Conservation (phyloP, 2,113 vertebrate species). For the Silurus meridionalis region DNA sequence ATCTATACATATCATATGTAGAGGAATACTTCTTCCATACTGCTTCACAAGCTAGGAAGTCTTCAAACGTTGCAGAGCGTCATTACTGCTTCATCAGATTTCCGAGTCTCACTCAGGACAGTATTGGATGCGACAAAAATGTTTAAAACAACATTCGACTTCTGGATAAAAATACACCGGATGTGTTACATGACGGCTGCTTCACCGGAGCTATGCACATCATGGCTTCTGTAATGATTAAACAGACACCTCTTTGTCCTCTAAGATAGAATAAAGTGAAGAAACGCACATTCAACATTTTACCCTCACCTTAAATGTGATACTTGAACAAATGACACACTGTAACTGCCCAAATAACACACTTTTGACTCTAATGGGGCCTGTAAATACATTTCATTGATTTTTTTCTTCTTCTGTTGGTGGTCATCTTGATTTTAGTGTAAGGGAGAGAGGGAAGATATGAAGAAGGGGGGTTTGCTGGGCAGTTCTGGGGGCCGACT, state of each 20-base stretch:
- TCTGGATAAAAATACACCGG: slow-evolving; percentile 59
- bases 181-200: slow-evolving; percentile 51
- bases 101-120: slow-evolving; percentile 42
- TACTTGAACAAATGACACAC: slow-evolving; percentile 46
- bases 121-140: slow-evolving; percentile 9
- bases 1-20: slow-evolving; percentile 65
- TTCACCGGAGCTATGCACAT: slow-evolving; percentile 59
- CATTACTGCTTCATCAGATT: slow-evolving; percentile 63
- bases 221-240: slow-evolving; percentile 8
- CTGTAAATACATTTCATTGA: slow-evolving; percentile 74
- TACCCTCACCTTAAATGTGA: slow-evolving; percentile 53
- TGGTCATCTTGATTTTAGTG: slow-evolving; percentile 46
- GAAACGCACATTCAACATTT: slow-evolving; percentile 51
- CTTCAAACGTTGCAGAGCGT: slow-evolving; percentile 61
- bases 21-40: slow-evolving; percentile 59
- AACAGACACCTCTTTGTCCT: slow-evolving; percentile 39
- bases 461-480: slow-evolving; percentile 66
- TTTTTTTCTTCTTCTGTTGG: slow-evolving; percentile 57
- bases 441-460: slow-evolving; percentile 47
- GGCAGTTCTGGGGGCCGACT: slow-evolving; percentile 76
- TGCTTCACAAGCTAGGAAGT: slow-evolving; percentile 68
- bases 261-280: slow-evolving; percentile 55
- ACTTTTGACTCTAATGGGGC: slow-evolving; percentile 64
- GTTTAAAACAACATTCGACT: slow-evolving; percentile 50
- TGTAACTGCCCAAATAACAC: slow-evolving; percentile 52